These are phyloP conservation scores for Chloroceryle inda DNA, from an alignment of 2,797 vertebrate species.

Conservation along the genomic window DNA sequence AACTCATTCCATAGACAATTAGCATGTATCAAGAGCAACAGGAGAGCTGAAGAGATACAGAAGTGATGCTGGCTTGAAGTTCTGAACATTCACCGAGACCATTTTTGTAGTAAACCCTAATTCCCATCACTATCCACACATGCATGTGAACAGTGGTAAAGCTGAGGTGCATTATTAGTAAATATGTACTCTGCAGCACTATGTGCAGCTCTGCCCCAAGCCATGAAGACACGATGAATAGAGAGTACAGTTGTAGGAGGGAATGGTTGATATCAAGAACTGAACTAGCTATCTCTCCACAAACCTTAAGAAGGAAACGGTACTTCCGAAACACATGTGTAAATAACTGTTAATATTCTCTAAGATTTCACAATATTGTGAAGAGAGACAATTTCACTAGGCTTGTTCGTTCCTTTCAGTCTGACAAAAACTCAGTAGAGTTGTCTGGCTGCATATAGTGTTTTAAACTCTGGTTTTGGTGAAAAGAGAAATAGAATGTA, in stretches of 20 bases:
- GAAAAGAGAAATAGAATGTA: background rate
- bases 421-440: background rate
- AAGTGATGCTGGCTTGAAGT: background rate
- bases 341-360: background rate
- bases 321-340: rapidly evolving
- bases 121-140: background rate
- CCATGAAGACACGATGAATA: background rate
- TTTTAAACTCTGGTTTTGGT: background rate
- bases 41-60: background rate
- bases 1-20: background rate
- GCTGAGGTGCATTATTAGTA: background rate
- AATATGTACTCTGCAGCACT: rapidly evolving
- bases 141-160: background rate
- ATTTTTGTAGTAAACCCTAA: background rate
- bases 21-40: rapidly evolving
- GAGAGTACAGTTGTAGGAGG: background rate
- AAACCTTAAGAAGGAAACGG: background rate
- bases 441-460: background rate
- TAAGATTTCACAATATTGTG: background rate
- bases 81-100: background rate
- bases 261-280: background rate
- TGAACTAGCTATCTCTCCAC: background rate
- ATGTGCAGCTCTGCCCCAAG: background rate
- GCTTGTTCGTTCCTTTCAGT: background rate
- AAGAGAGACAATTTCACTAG: background rate